Percentiles rank a stretch among this genome's conserved stretches.
Evolutionary conservation across 2,113 vertebrate genomes (phyloP).

Genomic region (Cyrtonyx montezumae): DNA sequence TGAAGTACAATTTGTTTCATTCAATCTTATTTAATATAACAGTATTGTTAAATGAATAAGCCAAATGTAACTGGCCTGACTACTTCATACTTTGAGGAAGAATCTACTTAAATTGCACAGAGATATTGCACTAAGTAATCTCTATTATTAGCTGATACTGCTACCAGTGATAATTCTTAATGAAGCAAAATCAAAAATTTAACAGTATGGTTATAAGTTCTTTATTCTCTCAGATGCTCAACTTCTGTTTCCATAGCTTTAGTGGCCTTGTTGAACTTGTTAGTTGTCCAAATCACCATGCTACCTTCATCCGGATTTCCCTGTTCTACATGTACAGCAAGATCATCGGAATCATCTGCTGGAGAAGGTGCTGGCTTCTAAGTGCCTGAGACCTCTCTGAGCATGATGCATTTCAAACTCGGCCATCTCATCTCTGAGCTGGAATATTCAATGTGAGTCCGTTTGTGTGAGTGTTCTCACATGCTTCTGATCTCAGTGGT

Average conservation of each 20-base stretch:
- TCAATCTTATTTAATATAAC: neutral
- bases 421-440: neutral
- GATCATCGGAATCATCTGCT: neutral
- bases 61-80: neutral
- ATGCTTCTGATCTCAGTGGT: too few relatives aligned
- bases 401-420: fast-evolving
- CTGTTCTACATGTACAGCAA: neutral
- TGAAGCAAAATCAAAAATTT: neutral
- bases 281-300: neutral
- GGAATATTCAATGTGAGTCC: neutral
- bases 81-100: neutral
- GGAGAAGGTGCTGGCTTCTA: neutral
- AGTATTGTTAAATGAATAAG: neutral
- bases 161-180: neutral
- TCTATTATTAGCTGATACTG: neutral
- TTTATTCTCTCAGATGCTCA: neutral
- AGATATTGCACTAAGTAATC: neutral
- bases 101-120: neutral
- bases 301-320: neutral
- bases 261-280: neutral
- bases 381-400: neutral
- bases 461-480: neutral
- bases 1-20: neutral
- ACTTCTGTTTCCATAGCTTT: neutral
- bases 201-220: neutral